These are phyloP conservation scores for Belgica antarctica DNA, from an alignment of 2,888 invertebrate genomes.

Conservation along the genomic window DNA sequence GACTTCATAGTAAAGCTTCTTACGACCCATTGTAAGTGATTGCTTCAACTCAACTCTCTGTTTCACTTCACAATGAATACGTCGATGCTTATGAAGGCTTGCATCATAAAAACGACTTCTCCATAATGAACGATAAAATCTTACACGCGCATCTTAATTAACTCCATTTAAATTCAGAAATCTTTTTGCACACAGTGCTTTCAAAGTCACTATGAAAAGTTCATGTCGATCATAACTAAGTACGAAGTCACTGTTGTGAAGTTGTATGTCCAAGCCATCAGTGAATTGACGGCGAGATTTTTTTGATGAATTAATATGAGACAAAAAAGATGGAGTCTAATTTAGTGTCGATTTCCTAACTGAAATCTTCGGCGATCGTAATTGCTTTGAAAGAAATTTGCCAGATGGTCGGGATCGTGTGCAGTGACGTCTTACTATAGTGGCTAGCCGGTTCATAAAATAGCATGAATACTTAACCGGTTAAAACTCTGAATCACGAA, in stretches of 20 bases:
- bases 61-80: not conserved
- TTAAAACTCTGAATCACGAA: no score
- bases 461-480: no score
- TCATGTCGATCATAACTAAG: not conserved
- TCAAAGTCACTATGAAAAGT: not conserved
- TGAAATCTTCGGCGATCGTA: not conserved
- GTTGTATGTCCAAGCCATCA: not conserved
- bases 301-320: not conserved
- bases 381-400: not conserved
- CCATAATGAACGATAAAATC: not conserved
- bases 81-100: not conserved
- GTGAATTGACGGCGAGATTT: not conserved
- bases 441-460: no score
- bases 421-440: no score
- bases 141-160: conserved; percentile 23
- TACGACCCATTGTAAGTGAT: not conserved
- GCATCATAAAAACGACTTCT: not conserved
- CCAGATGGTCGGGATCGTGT: not conserved
- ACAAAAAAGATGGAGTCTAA: no score
- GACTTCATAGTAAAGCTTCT: conserved; percentile 13
- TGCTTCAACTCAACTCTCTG: not conserved
- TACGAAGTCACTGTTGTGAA: not conserved
- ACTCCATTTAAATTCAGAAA: conserved; percentile 16
- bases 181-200: not conserved
- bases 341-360: no score